Evolutionary conservation across 2,797 vertebrate genomes (phyloP).

Genomic region (Chanos chanos): DNA sequence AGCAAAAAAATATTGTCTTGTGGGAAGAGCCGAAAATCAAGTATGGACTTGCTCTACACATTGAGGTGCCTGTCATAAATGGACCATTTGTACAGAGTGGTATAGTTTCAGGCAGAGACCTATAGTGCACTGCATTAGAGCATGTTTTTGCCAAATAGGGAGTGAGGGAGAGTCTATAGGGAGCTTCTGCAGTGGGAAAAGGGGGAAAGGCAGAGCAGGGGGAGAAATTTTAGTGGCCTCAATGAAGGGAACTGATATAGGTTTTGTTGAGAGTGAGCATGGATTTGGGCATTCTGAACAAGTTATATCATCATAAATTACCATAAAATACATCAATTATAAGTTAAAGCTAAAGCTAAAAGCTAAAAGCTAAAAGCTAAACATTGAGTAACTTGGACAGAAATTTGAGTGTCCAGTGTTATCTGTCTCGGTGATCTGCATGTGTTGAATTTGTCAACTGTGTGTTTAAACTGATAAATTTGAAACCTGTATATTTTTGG

Average conservation of each 20-base stretch:
- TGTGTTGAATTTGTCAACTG: too few relatives aligned
- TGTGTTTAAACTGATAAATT: too few relatives aligned
- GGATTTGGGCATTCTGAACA: too few relatives aligned
- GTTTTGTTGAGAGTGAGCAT: conserved; percentile 13
- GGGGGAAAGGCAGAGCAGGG: conserved; percentile 2
- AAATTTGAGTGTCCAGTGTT: too few relatives aligned
- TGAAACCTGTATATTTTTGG: too few relatives aligned
- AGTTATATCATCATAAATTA: too few relatives aligned
- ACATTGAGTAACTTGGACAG: too few relatives aligned
- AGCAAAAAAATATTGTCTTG: conserved; percentile 9
- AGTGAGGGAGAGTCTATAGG: conserved; percentile 10
- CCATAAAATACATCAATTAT: too few relatives aligned
- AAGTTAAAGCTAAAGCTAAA: too few relatives aligned
- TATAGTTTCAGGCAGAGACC: conserved; percentile 1
- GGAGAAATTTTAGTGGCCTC: conserved; percentile 27
- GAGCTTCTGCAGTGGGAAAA: conserved; percentile 13
- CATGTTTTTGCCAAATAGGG: conserved; percentile 9
- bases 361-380: too few relatives aligned
- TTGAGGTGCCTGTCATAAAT: conserved; percentile 4
- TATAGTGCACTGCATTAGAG: not conserved
- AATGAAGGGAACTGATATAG: conserved; percentile 27
- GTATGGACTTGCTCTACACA: conserved; percentile 15
- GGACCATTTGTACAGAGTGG: conserved; percentile 5
- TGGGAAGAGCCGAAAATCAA: conserved; percentile 19
- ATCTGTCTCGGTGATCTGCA: too few relatives aligned